Conservation (phyloP, 2,888 invertebrate genomes). For the Junonia oenone region DNA sequence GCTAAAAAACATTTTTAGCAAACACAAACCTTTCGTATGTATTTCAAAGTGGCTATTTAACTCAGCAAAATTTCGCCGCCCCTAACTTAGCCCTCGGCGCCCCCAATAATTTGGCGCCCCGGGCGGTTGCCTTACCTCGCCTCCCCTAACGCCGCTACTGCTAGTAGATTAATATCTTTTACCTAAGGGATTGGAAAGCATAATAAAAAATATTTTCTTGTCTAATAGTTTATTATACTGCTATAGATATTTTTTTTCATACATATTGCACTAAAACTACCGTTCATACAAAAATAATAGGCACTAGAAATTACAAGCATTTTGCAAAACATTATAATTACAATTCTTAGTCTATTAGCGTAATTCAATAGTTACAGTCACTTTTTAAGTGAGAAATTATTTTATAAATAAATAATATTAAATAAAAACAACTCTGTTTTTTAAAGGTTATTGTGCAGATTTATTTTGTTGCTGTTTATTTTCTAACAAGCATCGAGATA, state of each 20-base stretch:
- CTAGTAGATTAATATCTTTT: background rate
- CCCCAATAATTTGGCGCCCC: no score
- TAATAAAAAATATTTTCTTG: background rate
- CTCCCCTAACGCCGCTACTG: no score
- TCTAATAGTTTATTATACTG: constrained; percentile 11
- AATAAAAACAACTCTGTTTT: no score
- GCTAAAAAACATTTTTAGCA: no score
- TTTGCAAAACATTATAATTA: constrained; percentile 1
- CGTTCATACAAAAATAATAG: constrained; percentile 26
- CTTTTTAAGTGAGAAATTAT: constrained; percentile 6
- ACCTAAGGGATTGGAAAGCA: background rate
- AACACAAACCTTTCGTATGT: no score
- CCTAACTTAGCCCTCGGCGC: no score
- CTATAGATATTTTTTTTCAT: constrained; percentile 9
- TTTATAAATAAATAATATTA: background rate
- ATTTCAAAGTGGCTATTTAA: no score
- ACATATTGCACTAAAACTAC: constrained; percentile 30
- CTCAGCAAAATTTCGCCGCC: no score
- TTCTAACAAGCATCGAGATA: no score
- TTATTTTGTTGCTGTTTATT: no score
- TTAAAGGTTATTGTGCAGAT: no score
- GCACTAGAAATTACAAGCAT: constrained; percentile 28
- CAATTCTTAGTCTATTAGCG: background rate
- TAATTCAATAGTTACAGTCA: background rate
- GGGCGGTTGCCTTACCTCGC: no score